These are phyloP conservation scores for Macaca fascicularis DNA, from an alignment of 2,113 vertebrate species.

Conservation along the genomic window T2T-MFA8v1.1 NC_088384.1:116356001-116356500, in stretches of 20 bases:
- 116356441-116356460: accelerated
- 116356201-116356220: no score
- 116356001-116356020: neutral
- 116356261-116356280: no score
- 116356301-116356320: neutral
- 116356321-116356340: neutral
- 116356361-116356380: neutral
- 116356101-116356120: neutral
- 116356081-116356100: neutral
- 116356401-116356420: neutral
- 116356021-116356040: no score
- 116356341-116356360: neutral
- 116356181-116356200: neutral
- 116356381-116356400: neutral
- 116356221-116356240: neutral
- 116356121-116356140: neutral
- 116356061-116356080: neutral
- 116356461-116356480: neutral
- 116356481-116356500: accelerated
- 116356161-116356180: neutral
- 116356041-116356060: neutral
- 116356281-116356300: neutral
- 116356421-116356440: neutral
- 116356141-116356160: neutral
- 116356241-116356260: neutral